phyloP scores from a whole-genome alignment of 53 echinoderm and acorn worm genomes.

The Astropecten irregularis region DNA sequence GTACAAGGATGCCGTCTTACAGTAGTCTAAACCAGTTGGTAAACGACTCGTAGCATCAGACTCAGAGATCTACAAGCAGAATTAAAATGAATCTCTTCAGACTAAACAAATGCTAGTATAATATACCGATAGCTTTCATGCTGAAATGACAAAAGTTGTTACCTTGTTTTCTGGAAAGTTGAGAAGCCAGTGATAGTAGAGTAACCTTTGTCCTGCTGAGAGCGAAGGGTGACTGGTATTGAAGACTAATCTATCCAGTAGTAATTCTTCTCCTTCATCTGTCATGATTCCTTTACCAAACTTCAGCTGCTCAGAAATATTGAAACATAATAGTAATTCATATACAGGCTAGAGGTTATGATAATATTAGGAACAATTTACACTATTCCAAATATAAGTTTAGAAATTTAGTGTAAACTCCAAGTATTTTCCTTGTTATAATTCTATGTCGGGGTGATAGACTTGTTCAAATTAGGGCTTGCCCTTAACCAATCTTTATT shows the following conservation, averaged over 20 bases:
- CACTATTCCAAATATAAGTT: no score
- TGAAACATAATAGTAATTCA: not conserved
- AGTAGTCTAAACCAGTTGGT: constrained; percentile 56
- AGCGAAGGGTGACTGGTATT: constrained; percentile 70
- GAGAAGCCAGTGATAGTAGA: constrained; percentile 70
- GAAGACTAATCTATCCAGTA: constrained; percentile 68
- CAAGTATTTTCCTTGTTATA: no score
- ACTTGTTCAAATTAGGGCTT: not conserved
- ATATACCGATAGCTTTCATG: not conserved
- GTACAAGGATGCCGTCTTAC: constrained; percentile 62
- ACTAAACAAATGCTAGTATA: not conserved
- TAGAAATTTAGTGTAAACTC: no score
- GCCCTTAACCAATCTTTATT: no score
- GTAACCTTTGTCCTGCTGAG: constrained; percentile 48
- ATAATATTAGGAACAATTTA: no score
- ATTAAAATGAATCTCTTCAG: not conserved
- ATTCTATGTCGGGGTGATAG: no score
- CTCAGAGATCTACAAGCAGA: constrained; percentile 12
- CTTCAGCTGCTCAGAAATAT: constrained; percentile 39
- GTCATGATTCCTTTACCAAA: constrained; percentile 64
- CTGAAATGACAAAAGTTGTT: not conserved
- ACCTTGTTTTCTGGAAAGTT: constrained; percentile 89
- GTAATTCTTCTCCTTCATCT: constrained; percentile 71
- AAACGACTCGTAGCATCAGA: constrained; percentile 35
- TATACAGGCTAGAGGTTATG: not conserved